Base-by-base conservation (phyloP, 2,113 vertebrate species). In the Psammodynastes pulverulentus region DNA sequence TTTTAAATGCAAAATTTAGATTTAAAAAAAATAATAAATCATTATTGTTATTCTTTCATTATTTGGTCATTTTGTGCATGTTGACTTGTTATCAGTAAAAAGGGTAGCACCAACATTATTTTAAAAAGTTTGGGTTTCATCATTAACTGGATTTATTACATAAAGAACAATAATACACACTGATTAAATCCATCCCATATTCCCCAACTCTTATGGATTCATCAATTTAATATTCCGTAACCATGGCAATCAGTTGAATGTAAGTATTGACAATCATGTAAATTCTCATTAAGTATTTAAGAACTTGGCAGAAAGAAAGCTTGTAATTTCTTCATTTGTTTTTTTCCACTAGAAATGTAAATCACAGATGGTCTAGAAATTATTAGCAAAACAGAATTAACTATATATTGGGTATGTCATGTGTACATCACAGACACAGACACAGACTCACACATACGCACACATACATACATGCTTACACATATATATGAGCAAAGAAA, bases 301-400 rank as follows among this genome's bases (percentile, higher is more conserved):
- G 6, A 92, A 72, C 2, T 23, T 9, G 2, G 1, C 48, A 90
- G 17, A 91, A 0, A 95, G 34, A 92, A 93, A 24, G 51, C 0
- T 7, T 84, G 23, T 24, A 48, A 91, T 62, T 53, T 3, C 91
- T 93, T 92, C 24, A 86, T 49, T 24, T 53, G 9, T 0, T 93
- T 90, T 91, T 62, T 19, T 87, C 56, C 89, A n/a, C 88, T 39
- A 90, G 93, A 49, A 5, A 89, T 13, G 85, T 94, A 46, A 94
- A 72, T 1, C 29, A 85, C 29, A 34, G 62, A 34, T 67, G 62
- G 62, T 86, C 1, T 7, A 34, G 39, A 87, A 90, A 52, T 0
- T 91, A 48, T 15, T 86, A 34, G 26, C 34, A 93, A 67, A 72
- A 72, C 12, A 72, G 10, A 12, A 93, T 91, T 92, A 72, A 7